Conservation (phyloP, 2,888 invertebrate species). For the Zaprionus lineosus region DNA sequence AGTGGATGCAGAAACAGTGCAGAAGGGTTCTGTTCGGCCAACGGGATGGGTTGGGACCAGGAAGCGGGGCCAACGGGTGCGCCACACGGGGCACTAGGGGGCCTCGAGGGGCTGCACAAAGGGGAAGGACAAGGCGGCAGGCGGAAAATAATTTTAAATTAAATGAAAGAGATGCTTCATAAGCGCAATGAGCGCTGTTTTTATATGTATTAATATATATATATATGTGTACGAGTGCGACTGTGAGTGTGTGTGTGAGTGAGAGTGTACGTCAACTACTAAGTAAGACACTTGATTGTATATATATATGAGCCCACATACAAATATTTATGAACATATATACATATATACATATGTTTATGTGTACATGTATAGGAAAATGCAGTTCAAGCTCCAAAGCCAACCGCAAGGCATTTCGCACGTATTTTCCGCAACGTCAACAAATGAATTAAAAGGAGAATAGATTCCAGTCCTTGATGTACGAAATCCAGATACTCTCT, state of each 20-base stretch:
- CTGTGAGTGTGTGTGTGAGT: background rate
- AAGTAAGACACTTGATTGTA: background rate
- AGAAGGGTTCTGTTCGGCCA: conserved; percentile 16
- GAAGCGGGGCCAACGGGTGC: no score
- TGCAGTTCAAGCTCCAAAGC: background rate
- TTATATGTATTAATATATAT: background rate
- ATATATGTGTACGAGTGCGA: background rate
- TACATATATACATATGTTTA: background rate
- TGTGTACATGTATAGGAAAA: conserved; percentile 7
- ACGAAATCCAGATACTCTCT: no score
- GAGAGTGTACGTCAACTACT: background rate
- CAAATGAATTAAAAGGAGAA: conserved; percentile 48
- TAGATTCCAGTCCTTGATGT: no score
- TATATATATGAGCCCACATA: background rate
- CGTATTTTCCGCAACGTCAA: conserved; percentile 23
- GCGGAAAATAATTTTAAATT: conserved; percentile 66
- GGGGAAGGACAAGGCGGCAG: conserved; percentile 18
- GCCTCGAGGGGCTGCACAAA: no score
- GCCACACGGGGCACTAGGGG: no score
- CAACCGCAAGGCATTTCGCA: conserved; percentile 8
- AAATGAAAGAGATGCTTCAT: conserved; percentile 62
- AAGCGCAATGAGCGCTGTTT: conserved; percentile 39
- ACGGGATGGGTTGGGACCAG: no score
- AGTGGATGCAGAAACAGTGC: conserved; percentile 56
- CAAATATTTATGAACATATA: conserved; percentile 3